phyloP scores from a whole-genome alignment of 2,113 vertebrate species.

The Oryzias woworae region DNA sequence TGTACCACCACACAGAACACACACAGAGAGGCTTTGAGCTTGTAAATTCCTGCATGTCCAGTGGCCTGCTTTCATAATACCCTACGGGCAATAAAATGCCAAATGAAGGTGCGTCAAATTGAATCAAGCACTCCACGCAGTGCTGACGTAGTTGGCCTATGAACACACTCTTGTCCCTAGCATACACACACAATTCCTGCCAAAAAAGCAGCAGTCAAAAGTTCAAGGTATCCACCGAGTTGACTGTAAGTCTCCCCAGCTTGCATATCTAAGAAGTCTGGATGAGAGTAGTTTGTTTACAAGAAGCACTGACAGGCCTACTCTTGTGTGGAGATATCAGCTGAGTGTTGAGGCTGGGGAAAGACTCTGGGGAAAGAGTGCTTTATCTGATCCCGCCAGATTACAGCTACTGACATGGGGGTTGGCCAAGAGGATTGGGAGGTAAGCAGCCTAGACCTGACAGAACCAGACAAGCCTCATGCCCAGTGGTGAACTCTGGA shows the following conservation, averaged over 20 bases:
- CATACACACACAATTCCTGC: conserved; percentile 8
- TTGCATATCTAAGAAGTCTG: conserved; percentile 32
- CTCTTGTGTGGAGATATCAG: conserved; percentile 30
- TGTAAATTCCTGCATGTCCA: conserved; percentile 21
- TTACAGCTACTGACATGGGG: conserved; percentile 62
- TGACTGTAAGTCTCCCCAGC: conserved; percentile 28
- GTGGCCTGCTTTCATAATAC: conserved; percentile 24
- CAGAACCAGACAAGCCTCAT: conserved; percentile 73
- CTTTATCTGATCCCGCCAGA: conserved; percentile 62
- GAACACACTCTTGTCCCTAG: conserved; percentile 24
- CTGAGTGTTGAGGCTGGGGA: conserved; percentile 28
- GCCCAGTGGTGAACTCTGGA: conserved; percentile 57
- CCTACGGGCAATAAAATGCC: conserved; percentile 21
- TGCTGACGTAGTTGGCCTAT: conserved; percentile 31
- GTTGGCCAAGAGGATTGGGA: conserved; percentile 76
- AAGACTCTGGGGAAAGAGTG: conserved; percentile 26
- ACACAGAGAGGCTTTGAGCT: conserved; percentile 34
- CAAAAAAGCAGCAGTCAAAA: conserved; percentile 44
- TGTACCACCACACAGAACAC: conserved; percentile 24
- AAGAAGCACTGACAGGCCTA: conserved; percentile 22
- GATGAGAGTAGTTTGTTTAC: conserved; percentile 48
- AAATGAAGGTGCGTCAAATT: conserved; percentile 39
- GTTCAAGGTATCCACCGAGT: conserved; percentile 39
- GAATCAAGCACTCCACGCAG: conserved; percentile 38
- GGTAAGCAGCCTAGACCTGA: conserved; percentile 74